Evolutionary conservation across 1,140 invertebrate genomes (phyloP).

Genomic region (Diplogasteroides magnus): DNA sequence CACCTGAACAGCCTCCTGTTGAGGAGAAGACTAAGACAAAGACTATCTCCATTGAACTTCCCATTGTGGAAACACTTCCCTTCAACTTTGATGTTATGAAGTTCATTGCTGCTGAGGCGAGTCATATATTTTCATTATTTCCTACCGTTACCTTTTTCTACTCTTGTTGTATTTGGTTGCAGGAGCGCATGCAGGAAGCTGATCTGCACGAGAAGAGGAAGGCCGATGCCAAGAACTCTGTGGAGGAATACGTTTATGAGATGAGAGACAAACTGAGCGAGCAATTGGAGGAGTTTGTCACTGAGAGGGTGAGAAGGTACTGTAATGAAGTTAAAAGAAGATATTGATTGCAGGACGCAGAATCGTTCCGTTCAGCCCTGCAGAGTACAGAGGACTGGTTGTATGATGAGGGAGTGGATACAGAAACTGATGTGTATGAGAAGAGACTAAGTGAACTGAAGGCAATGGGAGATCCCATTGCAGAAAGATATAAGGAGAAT

Average conservation of each 20-base stretch:
- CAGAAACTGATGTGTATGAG: constrained; percentile 74
- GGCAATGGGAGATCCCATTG: constrained; percentile 37
- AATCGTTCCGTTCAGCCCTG: constrained; percentile 67
- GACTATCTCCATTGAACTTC: constrained; percentile 21
- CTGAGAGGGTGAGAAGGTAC: constrained; percentile 65
- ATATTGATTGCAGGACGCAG: constrained; percentile 61
- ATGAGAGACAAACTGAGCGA: constrained; percentile 76
- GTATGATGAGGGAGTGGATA: constrained; percentile 81
- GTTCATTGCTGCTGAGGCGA: constrained; percentile 21
- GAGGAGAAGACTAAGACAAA: constrained; percentile 32
- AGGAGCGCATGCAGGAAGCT: constrained; percentile 66
- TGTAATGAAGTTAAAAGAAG: constrained; percentile 18
- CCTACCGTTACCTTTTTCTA: constrained; percentile 1
- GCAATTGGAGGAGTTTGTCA: constrained; percentile 71
- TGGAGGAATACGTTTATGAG: constrained; percentile 98
- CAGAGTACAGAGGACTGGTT: constrained; percentile 89
- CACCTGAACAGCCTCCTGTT: no score
- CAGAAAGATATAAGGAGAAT: constrained; percentile 27
- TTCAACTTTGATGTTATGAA: constrained; percentile 32
- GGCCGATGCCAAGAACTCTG: constrained; percentile 85
- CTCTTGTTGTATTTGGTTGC: constrained; percentile 33
- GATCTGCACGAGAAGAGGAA: constrained; percentile 89
- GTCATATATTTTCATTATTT: constrained; percentile 1
- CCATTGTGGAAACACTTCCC: constrained; percentile 21
- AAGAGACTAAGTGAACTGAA: constrained; percentile 66